Conservation (phyloP, 2,888 invertebrate species). For the Unio delphinus region DNA sequence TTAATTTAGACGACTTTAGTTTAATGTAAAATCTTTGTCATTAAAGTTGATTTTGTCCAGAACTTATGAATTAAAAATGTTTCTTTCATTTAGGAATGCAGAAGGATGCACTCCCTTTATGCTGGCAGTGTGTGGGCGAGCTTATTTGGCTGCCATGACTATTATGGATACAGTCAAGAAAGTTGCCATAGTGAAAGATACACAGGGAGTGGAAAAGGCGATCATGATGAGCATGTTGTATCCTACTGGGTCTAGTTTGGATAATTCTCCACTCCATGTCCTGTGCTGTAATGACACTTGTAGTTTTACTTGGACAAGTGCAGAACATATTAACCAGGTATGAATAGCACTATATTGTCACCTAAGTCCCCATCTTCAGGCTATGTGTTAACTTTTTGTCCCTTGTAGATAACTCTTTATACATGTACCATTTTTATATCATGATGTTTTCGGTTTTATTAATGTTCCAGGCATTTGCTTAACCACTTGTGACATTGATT, state of each 20-base stretch:
- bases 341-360: no score
- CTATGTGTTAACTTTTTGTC: no score
- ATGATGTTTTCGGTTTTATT: no score
- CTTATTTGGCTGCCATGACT: conserved; percentile 93
- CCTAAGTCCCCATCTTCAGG: no score
- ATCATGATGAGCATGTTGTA: conserved; percentile 69
- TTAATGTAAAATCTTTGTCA: neutral
- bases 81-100: conserved; percentile 80
- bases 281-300: no score
- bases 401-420: no score
- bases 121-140: conserved; percentile 93
- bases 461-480: no score
- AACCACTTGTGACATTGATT: no score
- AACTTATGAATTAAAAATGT: neutral
- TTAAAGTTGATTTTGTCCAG: neutral
- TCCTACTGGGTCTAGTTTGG: conserved; percentile 77
- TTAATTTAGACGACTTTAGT: neutral
- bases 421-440: no score
- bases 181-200: conserved; percentile 40
- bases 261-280: conserved; percentile 95
- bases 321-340: no score
- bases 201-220: conserved; percentile 50
- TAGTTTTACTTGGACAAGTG: no score
- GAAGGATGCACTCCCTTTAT: conserved; percentile 98
- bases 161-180: conserved; percentile 83